phyloP scores from a whole-genome alignment of 1,140 invertebrate species.

The Anthonomus grandis region DNA sequence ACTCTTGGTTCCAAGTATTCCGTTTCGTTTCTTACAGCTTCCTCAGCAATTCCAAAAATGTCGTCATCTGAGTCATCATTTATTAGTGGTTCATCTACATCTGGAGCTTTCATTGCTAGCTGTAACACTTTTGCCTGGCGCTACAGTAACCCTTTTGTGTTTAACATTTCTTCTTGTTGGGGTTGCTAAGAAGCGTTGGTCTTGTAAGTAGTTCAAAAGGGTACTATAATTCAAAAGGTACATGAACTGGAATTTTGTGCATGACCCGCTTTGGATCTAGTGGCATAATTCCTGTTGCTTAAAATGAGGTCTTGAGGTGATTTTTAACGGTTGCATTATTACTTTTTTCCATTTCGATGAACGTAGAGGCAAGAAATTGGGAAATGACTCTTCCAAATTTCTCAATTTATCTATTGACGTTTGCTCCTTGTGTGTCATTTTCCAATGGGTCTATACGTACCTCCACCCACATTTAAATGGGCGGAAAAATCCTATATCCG shows the following conservation, averaged over 20 bases:
- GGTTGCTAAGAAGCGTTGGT: conserved; percentile 14
- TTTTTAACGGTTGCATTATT: conserved; percentile 18
- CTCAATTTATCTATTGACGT: too few relatives aligned
- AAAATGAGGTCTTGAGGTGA: conserved; percentile 14
- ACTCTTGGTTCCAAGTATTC: conserved; percentile 18
- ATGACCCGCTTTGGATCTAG: conserved; percentile 11
- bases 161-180: conserved; percentile 8
- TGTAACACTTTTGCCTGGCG: conserved; percentile 22
- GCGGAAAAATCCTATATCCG: too few relatives aligned
- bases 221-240: not conserved
- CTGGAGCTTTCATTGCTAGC: conserved; percentile 6
- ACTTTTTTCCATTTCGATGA: too few relatives aligned
- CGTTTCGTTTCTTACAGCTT: conserved; percentile 11
- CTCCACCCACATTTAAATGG: too few relatives aligned
- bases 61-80: too few relatives aligned
- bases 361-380: too few relatives aligned
- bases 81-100: conserved; percentile 3
- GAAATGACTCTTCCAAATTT: too few relatives aligned
- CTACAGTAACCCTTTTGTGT: conserved; percentile 15
- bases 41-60: conserved; percentile 5
- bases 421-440: conserved; percentile 34
- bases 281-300: conserved; percentile 21
- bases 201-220: conserved; percentile 22
- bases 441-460: too few relatives aligned
- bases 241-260: conserved; percentile 26